A percentile compares a stretch with the other conserved stretches of the same genome.
Evolutionary conservation across 2,113 vertebrate species (phyloP).

Genomic region (Gymnobelideus leadbeateri): DNA sequence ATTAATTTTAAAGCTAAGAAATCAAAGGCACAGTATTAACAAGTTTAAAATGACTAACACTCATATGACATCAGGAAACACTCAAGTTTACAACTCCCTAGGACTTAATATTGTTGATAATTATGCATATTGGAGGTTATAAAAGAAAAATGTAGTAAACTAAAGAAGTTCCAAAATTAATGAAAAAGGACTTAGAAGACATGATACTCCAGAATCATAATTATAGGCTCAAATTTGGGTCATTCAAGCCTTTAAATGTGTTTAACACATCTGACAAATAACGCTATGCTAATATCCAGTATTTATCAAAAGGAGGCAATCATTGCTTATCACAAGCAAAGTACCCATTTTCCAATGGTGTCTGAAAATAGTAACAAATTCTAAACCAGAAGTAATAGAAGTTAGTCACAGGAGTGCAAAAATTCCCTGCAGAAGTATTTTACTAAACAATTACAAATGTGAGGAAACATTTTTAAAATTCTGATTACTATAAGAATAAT

Average conservation of each 20-base stretch:
- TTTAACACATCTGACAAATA: conserved; percentile 66
- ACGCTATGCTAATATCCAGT: conserved; percentile 76
- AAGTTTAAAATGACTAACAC: conserved; percentile 78
- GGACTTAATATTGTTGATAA: conserved; percentile 64
- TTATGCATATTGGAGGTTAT: conserved; percentile 68
- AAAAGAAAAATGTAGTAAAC: conserved; percentile 49
- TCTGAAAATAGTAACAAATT: conserved; percentile 81
- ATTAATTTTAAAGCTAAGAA: conserved; percentile 83
- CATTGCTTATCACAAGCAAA: conserved; percentile 81
- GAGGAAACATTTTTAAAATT: conserved; percentile 84
- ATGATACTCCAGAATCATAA: conserved; percentile 57
- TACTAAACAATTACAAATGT: conserved; percentile 83
- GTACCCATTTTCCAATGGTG: conserved; percentile 77
- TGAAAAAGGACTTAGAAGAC: conserved; percentile 39
- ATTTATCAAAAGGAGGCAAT: conserved; percentile 78
- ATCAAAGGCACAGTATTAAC: conserved; percentile 86
- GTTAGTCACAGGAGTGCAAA: conserved; percentile 87
- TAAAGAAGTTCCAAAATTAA: conserved; percentile 48
- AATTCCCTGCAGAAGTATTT: conserved; percentile 84
- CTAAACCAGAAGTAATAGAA: conserved; percentile 82
- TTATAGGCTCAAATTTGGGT: conserved; percentile 73
- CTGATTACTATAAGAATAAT: conserved; percentile 86
- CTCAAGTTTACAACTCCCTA: conserved; percentile 75
- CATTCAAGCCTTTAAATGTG: conserved; percentile 66
- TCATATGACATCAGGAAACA: conserved; percentile 76